phyloP scores from a whole-genome alignment of 2,113 vertebrate genomes.

The Pleuronectes platessa region DNA sequence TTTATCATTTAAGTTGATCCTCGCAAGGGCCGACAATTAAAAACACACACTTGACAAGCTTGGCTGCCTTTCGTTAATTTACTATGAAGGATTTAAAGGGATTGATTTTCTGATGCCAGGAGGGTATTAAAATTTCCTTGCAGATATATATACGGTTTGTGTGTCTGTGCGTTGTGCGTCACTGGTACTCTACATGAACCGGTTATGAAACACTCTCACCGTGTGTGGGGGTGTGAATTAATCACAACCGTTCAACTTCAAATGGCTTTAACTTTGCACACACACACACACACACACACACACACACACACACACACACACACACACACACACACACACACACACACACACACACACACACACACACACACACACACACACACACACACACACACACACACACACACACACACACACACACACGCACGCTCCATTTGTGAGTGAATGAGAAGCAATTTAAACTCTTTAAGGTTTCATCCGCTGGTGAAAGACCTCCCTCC shows the following conservation, averaged over 20 bases:
- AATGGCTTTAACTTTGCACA: conserved; percentile 19
- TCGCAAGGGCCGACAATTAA: not conserved
- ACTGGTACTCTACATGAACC: conserved; percentile 41
- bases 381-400: not conserved
- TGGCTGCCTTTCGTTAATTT: conserved; percentile 30
- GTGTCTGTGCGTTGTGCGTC: conserved; percentile 14
- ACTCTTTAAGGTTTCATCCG: not conserved
- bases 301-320: not conserved
- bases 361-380: not conserved
- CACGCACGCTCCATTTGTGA: not conserved
- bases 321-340: not conserved
- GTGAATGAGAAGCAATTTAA: conserved; percentile 1
- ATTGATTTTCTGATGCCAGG: conserved; percentile 25
- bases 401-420: conserved; percentile 1
- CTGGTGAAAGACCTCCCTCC: not conserved
- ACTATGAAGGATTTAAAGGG: conserved; percentile 24
- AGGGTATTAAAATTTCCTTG: conserved; percentile 39
- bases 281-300: not conserved
- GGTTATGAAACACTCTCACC: conserved; percentile 50
- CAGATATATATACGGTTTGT: conserved; percentile 7
- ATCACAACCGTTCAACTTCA: conserved; percentile 26
- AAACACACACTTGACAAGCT: not conserved
- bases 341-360: not conserved
- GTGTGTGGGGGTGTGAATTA: conserved; percentile 60
- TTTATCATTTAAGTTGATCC: conserved; percentile 1